Conservation (phyloP, 2,888 invertebrate species). For the Boloria euphrosyne region DNA sequence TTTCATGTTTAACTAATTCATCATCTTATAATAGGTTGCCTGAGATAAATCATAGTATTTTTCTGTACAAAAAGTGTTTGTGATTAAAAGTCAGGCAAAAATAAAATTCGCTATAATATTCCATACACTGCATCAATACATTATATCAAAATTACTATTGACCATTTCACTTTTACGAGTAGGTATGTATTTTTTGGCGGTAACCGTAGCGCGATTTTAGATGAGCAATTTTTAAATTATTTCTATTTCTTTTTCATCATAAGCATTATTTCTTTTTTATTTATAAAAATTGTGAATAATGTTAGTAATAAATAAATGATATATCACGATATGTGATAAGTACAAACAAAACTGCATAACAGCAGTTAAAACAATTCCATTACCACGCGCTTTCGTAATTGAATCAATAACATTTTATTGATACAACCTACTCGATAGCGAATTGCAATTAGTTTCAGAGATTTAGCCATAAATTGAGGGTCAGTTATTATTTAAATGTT, state of each 20-base stretch:
- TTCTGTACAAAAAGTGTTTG: conserved; percentile 14
- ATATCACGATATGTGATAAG: conserved; percentile 11
- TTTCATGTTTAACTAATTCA: conserved; percentile 19
- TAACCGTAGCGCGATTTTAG: no score
- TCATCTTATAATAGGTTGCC: conserved; percentile 26
- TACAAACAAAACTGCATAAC: conserved; percentile 28
- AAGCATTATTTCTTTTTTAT: no score
- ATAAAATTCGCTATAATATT: no score
- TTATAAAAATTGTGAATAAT: no score
- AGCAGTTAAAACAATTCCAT: conserved; percentile 26
- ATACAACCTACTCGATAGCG: conserved; percentile 20
- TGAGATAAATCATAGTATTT: conserved; percentile 23
- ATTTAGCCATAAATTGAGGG: conserved; percentile 28
- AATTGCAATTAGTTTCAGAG: conserved; percentile 28
- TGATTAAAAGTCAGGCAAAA: no score
- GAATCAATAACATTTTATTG: conserved; percentile 34
- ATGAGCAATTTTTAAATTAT: no score
- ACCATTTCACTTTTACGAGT: no score
- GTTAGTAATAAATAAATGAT: neutral
- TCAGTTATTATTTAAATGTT: conserved; percentile 17
- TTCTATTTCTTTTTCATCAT: no score
- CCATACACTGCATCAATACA: no score
- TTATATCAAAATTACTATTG: no score
- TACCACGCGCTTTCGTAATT: conserved; percentile 30
- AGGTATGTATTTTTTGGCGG: no score